Conservation (phyloP, 2,113 vertebrate species). For the Glaucidium brasilianum region DNA sequence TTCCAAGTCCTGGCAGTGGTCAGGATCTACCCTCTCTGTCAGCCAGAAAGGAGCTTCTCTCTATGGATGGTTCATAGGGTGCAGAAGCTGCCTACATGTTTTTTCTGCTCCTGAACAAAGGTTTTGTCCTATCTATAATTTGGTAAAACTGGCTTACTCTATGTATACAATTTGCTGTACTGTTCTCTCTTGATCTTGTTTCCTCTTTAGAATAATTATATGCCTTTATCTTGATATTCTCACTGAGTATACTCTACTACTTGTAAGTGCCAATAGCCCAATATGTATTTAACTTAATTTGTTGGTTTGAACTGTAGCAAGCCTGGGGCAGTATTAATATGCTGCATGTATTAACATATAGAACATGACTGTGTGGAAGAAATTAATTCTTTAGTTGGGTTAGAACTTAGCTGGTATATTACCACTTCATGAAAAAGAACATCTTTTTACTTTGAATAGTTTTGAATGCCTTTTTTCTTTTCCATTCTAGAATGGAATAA, state of each 20-base stretch:
- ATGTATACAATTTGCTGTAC: not conserved
- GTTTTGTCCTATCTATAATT: not conserved
- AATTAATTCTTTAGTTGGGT: not conserved
- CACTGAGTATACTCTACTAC: not conserved
- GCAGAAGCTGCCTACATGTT: not conserved
- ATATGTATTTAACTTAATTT: not conserved
- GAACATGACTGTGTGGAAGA: not conserved
- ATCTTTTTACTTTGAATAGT: not conserved
- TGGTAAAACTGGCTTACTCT: not conserved
- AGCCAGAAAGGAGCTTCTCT: not conserved
- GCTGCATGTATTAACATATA: not conserved
- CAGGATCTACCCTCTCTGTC: accelerated
- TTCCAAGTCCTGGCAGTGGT: not conserved
- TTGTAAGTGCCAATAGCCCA: not conserved
- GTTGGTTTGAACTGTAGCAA: not conserved
- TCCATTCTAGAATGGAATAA: not conserved
- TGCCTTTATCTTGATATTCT: not conserved
- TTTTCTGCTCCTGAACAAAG: not conserved
- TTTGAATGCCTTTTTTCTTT: not conserved
- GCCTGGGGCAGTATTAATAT: not conserved
- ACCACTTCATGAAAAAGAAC: not conserved
- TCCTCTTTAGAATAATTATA: not conserved
- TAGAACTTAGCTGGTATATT: not conserved
- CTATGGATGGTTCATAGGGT: not conserved
- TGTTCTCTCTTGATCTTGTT: not conserved